These are phyloP conservation scores for Holacanthella duospinosa DNA, from an alignment of 2,888 invertebrate genomes.

Conservation along the genomic window DNA sequence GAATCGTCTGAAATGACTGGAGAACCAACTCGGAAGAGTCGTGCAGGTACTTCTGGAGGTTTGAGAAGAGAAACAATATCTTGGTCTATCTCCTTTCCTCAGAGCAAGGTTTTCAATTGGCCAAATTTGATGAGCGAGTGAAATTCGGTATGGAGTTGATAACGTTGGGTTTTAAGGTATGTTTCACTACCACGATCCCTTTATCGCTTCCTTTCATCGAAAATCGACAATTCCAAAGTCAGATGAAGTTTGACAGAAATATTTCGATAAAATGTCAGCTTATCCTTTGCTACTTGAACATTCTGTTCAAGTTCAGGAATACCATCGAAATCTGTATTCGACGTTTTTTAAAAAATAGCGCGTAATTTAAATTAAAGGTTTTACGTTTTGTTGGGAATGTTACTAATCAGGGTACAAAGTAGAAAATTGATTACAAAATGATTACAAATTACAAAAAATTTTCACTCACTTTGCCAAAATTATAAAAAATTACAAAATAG, in stretches of 20 bases:
- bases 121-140: slow-evolving; percentile 14
- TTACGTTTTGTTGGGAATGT: too few species aligned
- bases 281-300: neutral
- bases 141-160: slow-evolving; percentile 17
- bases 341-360: too few species aligned
- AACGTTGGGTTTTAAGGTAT: slow-evolving; percentile 9
- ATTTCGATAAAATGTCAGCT: neutral
- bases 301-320: neutral
- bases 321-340: neutral
- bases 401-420: too few species aligned
- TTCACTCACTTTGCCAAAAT: too few species aligned
- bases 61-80: slow-evolving; percentile 8
- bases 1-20: slow-evolving; percentile 14
- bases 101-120: slow-evolving; percentile 13
- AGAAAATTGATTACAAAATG: too few species aligned
- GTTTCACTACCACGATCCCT: neutral
- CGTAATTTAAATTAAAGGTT: too few species aligned
- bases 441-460: too few species aligned
- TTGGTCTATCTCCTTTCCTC: slow-evolving; percentile 7
- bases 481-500: too few species aligned
- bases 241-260: slow-evolving; percentile 24
- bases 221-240: slow-evolving; percentile 22
- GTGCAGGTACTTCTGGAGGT: slow-evolving; percentile 8
- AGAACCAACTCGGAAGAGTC: slow-evolving; percentile 16
- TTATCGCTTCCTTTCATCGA: slow-evolving; percentile 24